These are phyloP conservation scores for Melanaphis sacchari DNA, from an alignment of 1,140 invertebrate genomes.

Conservation along the genomic window DNA sequence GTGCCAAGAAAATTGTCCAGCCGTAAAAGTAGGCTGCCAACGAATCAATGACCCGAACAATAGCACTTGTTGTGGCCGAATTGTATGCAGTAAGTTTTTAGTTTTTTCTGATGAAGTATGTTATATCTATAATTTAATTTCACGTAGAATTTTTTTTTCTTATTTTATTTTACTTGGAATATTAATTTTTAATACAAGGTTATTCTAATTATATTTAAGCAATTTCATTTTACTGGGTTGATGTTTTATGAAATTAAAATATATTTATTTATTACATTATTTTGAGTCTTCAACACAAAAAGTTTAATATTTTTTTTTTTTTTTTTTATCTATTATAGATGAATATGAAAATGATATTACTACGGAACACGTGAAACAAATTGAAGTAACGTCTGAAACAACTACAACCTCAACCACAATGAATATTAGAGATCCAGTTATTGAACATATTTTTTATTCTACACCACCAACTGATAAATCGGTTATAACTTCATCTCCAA, in stretches of 20 bases:
- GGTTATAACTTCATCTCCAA: not conserved
- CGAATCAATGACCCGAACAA: slow-evolving; percentile 63
- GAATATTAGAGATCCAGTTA: not conserved
- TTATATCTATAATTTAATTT: not conserved
- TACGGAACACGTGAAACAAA: not conserved
- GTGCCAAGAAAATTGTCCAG: slow-evolving; percentile 67
- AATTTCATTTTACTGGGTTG: not conserved
- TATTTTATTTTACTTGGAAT: not conserved
- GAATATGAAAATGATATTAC: slow-evolving; percentile 6
- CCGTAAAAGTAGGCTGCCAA: slow-evolving; percentile 66
- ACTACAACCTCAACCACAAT: not conserved
- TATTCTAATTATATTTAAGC: not conserved
- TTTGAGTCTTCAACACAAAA: not conserved
- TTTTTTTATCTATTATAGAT: not conserved
- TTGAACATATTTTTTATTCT: slow-evolving; percentile 33
- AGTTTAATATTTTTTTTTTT: not conserved
- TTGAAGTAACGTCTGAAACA: not conserved
- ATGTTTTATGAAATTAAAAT: not conserved
- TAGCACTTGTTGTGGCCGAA: slow-evolving; percentile 66
- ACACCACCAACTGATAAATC: not conserved
- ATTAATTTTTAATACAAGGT: not conserved
- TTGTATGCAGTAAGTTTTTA: slow-evolving; percentile 66
- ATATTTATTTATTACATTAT: not conserved
- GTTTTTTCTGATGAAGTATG: not conserved
- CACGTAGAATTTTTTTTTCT: not conserved